Evolutionary conservation across 1,140 invertebrate species (phyloP), one percentile per base, ranked within the genome.

Genomic region (Heliconius himera): DNA sequence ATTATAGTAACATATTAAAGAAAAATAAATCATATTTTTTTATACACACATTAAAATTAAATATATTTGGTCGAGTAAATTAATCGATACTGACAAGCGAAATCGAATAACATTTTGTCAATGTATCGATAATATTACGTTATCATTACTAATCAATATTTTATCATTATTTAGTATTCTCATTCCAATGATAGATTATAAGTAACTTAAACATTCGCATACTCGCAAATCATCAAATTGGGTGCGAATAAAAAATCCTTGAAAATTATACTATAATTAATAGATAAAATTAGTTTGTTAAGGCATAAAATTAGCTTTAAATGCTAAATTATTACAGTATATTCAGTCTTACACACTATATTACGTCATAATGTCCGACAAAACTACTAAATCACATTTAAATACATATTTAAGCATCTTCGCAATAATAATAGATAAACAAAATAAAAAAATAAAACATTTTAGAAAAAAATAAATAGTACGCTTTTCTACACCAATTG

Each of bases 291-390:
- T 9, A 60, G 54, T 60, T 60, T 9, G 54, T 60, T 60, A 60
- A 60, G 20, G 9, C 49, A 11, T 56, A 22, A 26, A 26, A 22
- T 66, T 26, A 66, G 22, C 22, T 66, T 29, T 66, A 66, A 66
- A 13, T 16, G 26, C 22, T 66, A 66, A 26, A 29, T 66, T 22
- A 22, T 22, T 26, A 66, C 26, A 66, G 13, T 29, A 66, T 66
- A 29, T 66, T 66, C 60, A 66, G 60, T 66, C 60, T 66, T 66
- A 66, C 22, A 26, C 13, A 66, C 60, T 66, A 66, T 29, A 66
- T 29, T 66, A 66, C 60, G 60, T 66, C 11, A 66, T 6, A 66
- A 66, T 29, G 60, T 11, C 60, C 60, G 22, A 66, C 26, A 4
- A 29, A 29, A 29, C 60, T 29, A 66, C 9, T 20, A 16, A 26